These are phyloP conservation scores for Ptychoptera albimana DNA, from an alignment of 2,888 invertebrate species.

Conservation along the genomic window DNA sequence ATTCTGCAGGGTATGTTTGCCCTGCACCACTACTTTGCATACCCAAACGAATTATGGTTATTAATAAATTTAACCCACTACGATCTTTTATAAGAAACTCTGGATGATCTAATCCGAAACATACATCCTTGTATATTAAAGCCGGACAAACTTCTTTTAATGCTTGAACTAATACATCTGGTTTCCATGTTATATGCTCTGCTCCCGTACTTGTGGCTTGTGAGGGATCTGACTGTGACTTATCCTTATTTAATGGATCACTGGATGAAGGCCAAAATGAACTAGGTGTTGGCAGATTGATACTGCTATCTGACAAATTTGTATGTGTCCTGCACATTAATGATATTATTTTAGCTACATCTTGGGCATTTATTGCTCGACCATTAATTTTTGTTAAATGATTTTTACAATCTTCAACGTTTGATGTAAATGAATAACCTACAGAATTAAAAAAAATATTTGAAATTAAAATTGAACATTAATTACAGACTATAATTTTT, in stretches of 20 bases:
- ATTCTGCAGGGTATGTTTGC: conserved; percentile 71
- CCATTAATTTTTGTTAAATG: conserved; percentile 67
- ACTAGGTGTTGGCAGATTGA: conserved; percentile 51
- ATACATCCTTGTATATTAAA: conserved; percentile 85
- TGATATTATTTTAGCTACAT: conserved; percentile 71
- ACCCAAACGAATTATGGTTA: conserved; percentile 68
- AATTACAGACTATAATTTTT: too few species aligned
- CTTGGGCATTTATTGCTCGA: conserved; percentile 65
- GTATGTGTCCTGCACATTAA: conserved; percentile 74
- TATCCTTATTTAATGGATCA: conserved; percentile 17
- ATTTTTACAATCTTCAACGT: conserved; percentile 75
- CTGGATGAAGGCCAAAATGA: conserved; percentile 39
- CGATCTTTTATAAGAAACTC: conserved; percentile 82
- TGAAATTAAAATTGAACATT: background rate
- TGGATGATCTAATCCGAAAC: conserved; percentile 77
- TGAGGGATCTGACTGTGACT: conserved; percentile 14
- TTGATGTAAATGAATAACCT: conserved; percentile 70
- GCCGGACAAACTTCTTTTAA: conserved; percentile 75
- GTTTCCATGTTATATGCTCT: conserved; percentile 52
- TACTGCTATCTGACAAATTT: conserved; percentile 44
- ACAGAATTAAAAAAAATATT: too few species aligned
- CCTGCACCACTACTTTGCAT: conserved; percentile 59
- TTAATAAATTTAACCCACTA: conserved; percentile 64
- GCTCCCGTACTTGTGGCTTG: conserved; percentile 6
- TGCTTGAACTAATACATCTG: conserved; percentile 85